Evolutionary conservation across 2,888 invertebrate species (phyloP).

Genomic region (Physocephala rufipes): DNA sequence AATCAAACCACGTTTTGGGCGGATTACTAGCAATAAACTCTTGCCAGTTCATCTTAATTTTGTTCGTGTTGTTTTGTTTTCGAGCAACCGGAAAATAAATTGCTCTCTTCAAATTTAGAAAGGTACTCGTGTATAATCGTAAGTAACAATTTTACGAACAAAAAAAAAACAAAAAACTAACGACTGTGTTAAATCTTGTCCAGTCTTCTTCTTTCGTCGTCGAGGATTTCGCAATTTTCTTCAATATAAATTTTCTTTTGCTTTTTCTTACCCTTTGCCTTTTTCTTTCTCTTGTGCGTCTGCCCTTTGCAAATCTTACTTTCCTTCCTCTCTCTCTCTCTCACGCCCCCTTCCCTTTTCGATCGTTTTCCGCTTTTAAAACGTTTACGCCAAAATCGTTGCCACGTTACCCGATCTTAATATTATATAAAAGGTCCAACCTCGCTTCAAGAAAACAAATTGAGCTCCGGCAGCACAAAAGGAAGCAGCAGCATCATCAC

Average conservation of each 20-base stretch:
- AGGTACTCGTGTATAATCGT: too few relatives aligned
- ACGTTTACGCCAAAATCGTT: neutral
- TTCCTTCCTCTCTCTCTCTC: too few relatives aligned
- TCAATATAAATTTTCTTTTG: neutral
- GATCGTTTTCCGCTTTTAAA: too few relatives aligned
- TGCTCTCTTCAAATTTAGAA: too few relatives aligned
- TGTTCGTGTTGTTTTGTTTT: too few relatives aligned
- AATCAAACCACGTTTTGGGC: constrained; percentile 8
- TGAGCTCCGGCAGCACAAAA: neutral
- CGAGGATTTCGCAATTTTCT: neutral
- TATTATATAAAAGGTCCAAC: neutral
- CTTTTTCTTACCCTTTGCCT: neutral
- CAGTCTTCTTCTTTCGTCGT: too few relatives aligned
- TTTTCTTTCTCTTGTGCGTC: too few relatives aligned
- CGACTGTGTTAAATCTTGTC: neutral
- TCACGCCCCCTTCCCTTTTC: too few relatives aligned
- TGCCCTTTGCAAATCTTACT: too few relatives aligned
- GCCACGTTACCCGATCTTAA: neutral
- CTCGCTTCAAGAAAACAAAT: neutral
- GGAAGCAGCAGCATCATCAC: too few relatives aligned
- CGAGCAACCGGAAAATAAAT: neutral
- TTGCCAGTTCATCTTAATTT: neutral
- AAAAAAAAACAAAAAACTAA: neutral
- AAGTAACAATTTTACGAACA: too few relatives aligned
- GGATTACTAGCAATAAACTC: neutral